Base-by-base conservation (phyloP, 2,113 vertebrate species). In the Oplegnathus fasciatus region DNA sequence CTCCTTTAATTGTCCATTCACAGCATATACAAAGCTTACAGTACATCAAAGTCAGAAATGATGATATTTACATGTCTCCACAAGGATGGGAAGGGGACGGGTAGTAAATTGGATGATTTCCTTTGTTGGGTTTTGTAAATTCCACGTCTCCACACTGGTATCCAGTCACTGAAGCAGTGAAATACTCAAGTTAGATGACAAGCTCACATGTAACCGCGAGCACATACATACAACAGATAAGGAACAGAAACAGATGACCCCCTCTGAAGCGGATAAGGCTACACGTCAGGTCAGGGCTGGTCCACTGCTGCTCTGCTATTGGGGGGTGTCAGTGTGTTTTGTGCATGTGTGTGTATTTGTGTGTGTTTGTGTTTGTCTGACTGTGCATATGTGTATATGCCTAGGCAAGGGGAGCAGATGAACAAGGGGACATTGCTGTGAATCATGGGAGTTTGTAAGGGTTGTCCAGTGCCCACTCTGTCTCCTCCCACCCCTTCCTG, bases 251-350 rank as follows among this genome's bases (percentile, higher is more conserved):
- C 58, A 78, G 77, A 92, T 82, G 70, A 82, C 78, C 88, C 91
- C 89, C 83, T 93, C 86, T 84, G 84, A 94, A 93, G 92, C 94
- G 91, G 96, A 95, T 98, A 97, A 98, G 97, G 97, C 97, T 97
- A 96, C 94, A 97, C 95, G 94, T 96, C 96, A 95, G 93, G 94
- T 94, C 96, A 95, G 94, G 95, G 93, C 96, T 93, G 89, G 94
- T 95, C 94, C 95, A 95, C 92, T 84, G 88, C 91, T 68, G 91
- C 86, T 85, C 86, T 81, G 94, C 91, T 92, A 89, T 94, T 91
- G 74, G 61, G n/a, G 34, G 77, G 75, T 61, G 88, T 83, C 42
- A 50, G 52, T 80, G 71, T 92, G 79, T 84, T n/a, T 85, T 83
- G 81, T 88, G 88, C 75, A 62, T 86, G 76, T 86, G 86, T 87